Base-by-base conservation (phyloP, 2,888 invertebrate species). In the Aporophyla nigra region DNA sequence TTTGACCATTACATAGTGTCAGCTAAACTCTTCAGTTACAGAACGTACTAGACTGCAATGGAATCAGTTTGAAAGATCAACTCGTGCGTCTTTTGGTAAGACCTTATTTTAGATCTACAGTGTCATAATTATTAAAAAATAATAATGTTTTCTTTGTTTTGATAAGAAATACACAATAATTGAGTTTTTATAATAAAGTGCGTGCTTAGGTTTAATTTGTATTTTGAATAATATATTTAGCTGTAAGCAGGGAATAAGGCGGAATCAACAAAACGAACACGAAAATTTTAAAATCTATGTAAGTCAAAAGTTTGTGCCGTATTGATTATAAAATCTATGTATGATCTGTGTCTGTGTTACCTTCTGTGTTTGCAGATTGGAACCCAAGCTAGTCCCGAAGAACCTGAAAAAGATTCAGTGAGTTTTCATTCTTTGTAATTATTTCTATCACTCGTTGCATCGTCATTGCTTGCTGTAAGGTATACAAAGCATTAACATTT, bases 1-100 rank as follows among this genome's bases (percentile, higher is more conserved):
- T 46, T 46, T 46, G 5, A 43, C 10, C 43, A 1, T 46, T 46
- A 46, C 43, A 46, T 12, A 43, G 9, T 40, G 46, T 53, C 4
- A 67, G 40, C 0, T 9, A 53, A 40, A 21, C 3, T 53, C 19
- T 71, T 71, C 16, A 71, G 71, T 67, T 71, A 21, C 71, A 71
- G 68, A 67, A 67, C 12, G 19, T 71, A 24, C 14, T 33, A 21
- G 51, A 71, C 49, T 67, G 67, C 67, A 51, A 53, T 53, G 40
- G 51, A 40, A 0, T 40, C 14, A 66, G 24, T 43, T 67, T 67
- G 40, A 21, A n/a, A 10, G 68, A 71, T 19, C 24, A 43, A 53
- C 40, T 67, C 6, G 9, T 43, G 21, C 14, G 21, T 16, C 5
- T 66, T 24, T 51, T 71, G 71, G 71, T 71, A 71, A 68, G 67